Percentiles rank a stretch among this genome's conserved stretches.
Conservation (phyloP, 2,113 vertebrate genomes). For the Saimiri boliviensis region DNA sequence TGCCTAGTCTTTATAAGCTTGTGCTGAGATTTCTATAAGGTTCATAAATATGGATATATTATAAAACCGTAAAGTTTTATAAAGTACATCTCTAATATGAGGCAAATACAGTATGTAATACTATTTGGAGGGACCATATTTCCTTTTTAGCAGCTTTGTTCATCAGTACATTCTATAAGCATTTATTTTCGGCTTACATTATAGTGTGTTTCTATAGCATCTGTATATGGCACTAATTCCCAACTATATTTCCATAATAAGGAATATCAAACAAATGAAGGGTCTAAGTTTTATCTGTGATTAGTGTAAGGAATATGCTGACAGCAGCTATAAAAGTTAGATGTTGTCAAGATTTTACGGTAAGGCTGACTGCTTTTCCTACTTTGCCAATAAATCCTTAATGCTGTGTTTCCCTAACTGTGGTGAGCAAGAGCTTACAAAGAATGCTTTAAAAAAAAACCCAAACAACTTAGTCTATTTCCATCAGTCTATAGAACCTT, state of each 20-base stretch:
- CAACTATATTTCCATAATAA: not conserved
- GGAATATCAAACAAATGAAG: not conserved
- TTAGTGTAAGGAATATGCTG: not conserved
- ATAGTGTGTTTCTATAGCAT: not conserved
- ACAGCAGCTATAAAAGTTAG: not conserved
- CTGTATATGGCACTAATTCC: not conserved
- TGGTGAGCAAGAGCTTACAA: not conserved
- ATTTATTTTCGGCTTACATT: not conserved
- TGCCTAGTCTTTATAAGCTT: not conserved
- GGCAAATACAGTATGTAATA: not conserved
- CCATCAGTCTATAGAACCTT: not conserved
- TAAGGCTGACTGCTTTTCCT: not conserved
- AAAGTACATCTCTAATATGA: not conserved
- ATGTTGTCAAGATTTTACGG: not conserved
- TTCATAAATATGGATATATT: not conserved
- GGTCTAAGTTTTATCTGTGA: not conserved
- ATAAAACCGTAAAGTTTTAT: not conserved
- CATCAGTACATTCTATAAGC: not conserved
- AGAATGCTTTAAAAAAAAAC: not conserved
- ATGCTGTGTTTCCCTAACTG: not conserved
- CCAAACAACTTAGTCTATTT: not conserved
- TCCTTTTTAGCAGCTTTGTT: not conserved
- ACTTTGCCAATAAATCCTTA: not conserved
- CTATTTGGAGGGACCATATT: not conserved
- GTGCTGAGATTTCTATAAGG: not conserved